A percentile compares a stretch with the other conserved stretches of the same genome.
phyloP scores from a whole-genome alignment of 2,113 vertebrate genomes.

The Deroptyus accipitrinus region DNA sequence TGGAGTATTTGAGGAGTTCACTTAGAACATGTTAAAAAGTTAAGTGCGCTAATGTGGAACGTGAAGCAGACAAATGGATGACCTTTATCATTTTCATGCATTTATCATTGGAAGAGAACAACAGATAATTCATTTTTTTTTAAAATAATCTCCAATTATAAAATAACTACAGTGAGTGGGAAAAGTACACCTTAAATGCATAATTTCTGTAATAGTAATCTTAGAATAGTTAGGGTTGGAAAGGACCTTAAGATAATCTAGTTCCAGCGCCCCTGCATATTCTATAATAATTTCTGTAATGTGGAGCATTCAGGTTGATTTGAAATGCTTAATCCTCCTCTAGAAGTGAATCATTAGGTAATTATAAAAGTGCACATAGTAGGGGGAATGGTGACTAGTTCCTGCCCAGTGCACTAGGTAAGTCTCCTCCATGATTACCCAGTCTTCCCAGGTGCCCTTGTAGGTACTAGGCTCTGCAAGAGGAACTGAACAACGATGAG shows the following conservation, averaged over 20 bases:
- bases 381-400: background rate
- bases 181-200: background rate
- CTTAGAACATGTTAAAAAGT: background rate
- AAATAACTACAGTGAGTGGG: background rate
- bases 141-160: background rate
- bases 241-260: background rate
- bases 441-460: background rate
- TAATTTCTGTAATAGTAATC: background rate
- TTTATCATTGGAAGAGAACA: background rate
- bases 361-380: background rate
- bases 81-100: background rate
- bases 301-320: background rate
- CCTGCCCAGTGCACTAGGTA: accelerated
- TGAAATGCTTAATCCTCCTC: background rate
- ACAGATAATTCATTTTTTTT: background rate
- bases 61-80: background rate
- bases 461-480: background rate
- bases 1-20: background rate
- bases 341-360: background rate
- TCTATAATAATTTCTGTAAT: background rate
- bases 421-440: background rate
- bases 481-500: background rate
- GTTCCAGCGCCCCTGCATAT: background rate
- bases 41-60: background rate
- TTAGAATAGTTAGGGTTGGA: background rate